These are phyloP conservation scores for Danio albolineatus DNA, from an alignment of 2,797 vertebrate genomes.

Conservation along the genomic window DNA sequence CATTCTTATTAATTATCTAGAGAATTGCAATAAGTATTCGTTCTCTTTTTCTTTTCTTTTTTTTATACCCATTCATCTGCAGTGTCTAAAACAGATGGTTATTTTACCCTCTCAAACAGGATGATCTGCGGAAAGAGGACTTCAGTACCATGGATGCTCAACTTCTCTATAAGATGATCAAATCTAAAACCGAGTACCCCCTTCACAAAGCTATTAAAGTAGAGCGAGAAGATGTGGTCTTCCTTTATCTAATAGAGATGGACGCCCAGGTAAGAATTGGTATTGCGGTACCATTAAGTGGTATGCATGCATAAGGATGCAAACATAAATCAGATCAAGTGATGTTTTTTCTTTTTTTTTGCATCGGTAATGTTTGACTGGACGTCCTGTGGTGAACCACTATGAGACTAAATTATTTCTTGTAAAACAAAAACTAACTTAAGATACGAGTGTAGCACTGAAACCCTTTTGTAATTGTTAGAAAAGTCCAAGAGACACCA, in stretches of 20 bases:
- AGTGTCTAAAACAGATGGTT: no score
- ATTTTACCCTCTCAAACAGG: constrained; percentile 73
- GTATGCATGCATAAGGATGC: neutral
- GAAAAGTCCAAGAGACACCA: no score
- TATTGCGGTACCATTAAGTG: neutral
- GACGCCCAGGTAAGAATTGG: constrained; percentile 87
- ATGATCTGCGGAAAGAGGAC: constrained; percentile 95
- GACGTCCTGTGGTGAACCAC: neutral
- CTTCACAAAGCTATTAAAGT: constrained; percentile 98
- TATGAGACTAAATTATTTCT: neutral
- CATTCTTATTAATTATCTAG: no score
- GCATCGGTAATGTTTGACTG: neutral
- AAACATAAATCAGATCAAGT: neutral
- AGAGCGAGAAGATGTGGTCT: constrained; percentile 96
- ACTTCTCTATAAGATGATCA: constrained; percentile 98
- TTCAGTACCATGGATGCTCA: constrained; percentile 98
- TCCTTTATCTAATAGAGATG: constrained; percentile 98
- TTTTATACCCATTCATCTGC: no score
- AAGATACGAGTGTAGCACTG: no score
- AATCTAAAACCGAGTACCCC: constrained; percentile 96
- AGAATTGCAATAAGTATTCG: no score
- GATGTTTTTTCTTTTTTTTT: no score
- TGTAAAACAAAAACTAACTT: neutral
- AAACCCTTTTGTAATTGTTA: no score
- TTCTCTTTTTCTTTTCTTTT: no score